Conservation (phyloP, 2,888 invertebrate species). For the Stomorhina lunata region DNA sequence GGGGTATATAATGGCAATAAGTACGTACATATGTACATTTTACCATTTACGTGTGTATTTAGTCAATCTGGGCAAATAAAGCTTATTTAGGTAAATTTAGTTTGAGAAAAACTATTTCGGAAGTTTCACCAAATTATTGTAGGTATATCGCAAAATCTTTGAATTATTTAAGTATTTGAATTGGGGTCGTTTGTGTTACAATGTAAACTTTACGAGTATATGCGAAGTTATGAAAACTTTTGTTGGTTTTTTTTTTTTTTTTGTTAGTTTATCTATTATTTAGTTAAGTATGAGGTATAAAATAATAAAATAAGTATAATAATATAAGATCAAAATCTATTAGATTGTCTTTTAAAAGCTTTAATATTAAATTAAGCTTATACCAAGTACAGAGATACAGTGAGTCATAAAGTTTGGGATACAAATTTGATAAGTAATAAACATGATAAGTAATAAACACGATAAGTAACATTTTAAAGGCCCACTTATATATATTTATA, state of each 20-base stretch:
- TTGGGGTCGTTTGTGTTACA: conserved; percentile 10
- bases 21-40: not conserved
- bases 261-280: conserved; percentile 5
- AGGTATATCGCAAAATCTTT: conserved; percentile 21
- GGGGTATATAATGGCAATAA: not conserved
- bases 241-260: not conserved
- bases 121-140: conserved; percentile 8
- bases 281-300: not conserved
- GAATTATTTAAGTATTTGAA: not conserved
- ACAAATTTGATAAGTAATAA: too few species aligned
- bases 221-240: conserved; percentile 25
- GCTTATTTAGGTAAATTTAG: too few species aligned
- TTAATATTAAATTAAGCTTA: not conserved
- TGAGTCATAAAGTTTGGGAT: not conserved
- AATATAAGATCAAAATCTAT: conserved; percentile 51
- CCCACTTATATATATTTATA: too few species aligned
- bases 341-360: conserved; percentile 47
- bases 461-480: too few species aligned
- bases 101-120: too few species aligned
- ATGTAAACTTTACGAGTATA: too few species aligned
- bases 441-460: too few species aligned
- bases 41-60: not conserved
- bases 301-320: not conserved
- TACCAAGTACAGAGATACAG: not conserved
- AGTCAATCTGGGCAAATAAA: not conserved